phyloP scores from a whole-genome alignment of 2,888 invertebrate genomes.

The Lomographa bimaculata region DNA sequence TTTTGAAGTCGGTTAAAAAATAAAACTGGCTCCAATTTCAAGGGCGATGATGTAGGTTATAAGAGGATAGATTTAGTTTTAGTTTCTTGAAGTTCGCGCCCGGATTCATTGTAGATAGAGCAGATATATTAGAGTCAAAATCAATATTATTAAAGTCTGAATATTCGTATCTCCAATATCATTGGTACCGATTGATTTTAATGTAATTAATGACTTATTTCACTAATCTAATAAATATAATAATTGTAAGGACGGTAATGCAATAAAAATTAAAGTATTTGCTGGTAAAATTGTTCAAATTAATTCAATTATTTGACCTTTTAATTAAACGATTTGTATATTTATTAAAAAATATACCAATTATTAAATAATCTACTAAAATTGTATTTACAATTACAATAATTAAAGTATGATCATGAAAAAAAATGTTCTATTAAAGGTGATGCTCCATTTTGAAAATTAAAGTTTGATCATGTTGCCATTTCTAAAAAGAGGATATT shows the following conservation, averaged over 20 bases:
- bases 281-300: constrained; percentile 86
- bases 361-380: constrained; percentile 83
- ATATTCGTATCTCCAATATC: too few species aligned
- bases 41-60: too few species aligned
- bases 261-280: constrained; percentile 85
- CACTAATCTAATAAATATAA: constrained; percentile 86
- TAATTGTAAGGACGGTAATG: constrained; percentile 83
- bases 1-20: too few species aligned
- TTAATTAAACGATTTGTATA: constrained; percentile 82
- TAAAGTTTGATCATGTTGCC: too few species aligned
- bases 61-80: too few species aligned
- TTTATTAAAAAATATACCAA: constrained; percentile 81
- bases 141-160: too few species aligned
- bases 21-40: background rate
- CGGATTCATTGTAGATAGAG: too few species aligned
- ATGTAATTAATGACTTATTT: constrained; percentile 80
- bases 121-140: constrained; percentile 87
- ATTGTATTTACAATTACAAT: constrained; percentile 85
- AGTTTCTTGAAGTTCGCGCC: too few species aligned
- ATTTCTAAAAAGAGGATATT: too few species aligned
- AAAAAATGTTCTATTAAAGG: too few species aligned
- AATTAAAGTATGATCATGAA: too few species aligned
- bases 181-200: constrained; percentile 86
- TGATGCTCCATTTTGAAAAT: too few species aligned
- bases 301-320: constrained; percentile 85